These are phyloP conservation scores for Anas flavirostris DNA, from an alignment of 2,797 vertebrate genomes.

Conservation along the genomic window DNA sequence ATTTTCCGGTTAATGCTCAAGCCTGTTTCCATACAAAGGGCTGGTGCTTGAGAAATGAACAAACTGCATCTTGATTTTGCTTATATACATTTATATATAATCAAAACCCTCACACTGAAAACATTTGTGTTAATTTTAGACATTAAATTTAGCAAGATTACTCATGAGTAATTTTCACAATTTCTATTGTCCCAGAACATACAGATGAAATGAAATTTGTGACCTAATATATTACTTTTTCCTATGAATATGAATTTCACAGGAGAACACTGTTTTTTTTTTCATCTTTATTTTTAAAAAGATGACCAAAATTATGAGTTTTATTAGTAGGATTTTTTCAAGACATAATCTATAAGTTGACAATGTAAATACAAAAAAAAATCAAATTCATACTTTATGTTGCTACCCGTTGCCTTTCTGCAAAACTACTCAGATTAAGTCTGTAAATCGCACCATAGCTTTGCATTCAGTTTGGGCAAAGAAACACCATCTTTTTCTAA, in stretches of 20 bases:
- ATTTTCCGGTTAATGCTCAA: conserved; percentile 12
- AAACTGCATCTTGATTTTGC: neutral
- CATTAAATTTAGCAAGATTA: neutral
- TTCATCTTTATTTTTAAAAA: neutral
- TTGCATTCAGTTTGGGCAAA: neutral
- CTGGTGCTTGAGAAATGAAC: neutral
- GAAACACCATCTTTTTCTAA: neutral
- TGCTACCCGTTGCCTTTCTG: neutral
- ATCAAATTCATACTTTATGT: neutral
- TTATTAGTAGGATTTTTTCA: neutral
- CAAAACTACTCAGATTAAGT: neutral
- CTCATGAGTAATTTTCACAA: conserved; percentile 26
- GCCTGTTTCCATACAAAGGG: neutral
- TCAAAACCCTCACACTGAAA: neutral
- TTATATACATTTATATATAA: neutral
- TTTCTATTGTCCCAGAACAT: neutral
- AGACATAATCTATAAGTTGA: neutral
- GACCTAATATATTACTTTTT: neutral
- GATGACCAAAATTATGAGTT: neutral
- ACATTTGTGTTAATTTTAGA: neutral
- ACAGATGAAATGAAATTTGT: neutral
- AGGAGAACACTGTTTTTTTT: neutral
- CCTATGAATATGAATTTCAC: neutral
- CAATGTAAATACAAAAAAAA: neutral
- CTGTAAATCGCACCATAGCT: neutral